Evolutionary conservation across 2,888 invertebrate species (phyloP).

Genomic region (Pteria penguin): DNA sequence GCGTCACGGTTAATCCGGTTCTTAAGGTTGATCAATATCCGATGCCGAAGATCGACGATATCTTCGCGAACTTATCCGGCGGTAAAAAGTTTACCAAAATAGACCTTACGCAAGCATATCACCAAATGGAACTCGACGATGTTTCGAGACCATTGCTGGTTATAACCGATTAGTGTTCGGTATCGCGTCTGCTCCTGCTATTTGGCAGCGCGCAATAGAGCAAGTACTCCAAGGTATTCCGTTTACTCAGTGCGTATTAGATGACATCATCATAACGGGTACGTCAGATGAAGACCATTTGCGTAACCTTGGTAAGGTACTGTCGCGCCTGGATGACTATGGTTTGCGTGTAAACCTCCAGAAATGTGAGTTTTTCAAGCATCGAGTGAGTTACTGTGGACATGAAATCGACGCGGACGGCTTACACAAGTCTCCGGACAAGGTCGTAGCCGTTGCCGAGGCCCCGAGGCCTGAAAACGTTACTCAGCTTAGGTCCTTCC

Average conservation of each 20-base stretch:
- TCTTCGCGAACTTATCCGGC: no score
- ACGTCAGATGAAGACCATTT: slow-evolving; percentile 17
- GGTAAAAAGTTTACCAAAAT: no score
- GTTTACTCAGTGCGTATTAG: slow-evolving; percentile 15
- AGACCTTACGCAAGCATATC: no score
- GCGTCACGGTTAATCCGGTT: slow-evolving; percentile 58
- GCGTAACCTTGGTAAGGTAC: slow-evolving; percentile 7
- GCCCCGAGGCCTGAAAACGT: slow-evolving; percentile 62
- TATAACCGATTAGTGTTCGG: slow-evolving; percentile 26
- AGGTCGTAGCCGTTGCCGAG: slow-evolving; percentile 58
- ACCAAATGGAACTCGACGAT: no score
- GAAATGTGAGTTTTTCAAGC: slow-evolving; percentile 29
- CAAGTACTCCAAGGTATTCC: slow-evolving; percentile 13
- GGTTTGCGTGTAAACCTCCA: slow-evolving; percentile 13
- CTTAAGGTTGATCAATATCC: slow-evolving; percentile 66
- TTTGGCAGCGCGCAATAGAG: slow-evolving; percentile 72
- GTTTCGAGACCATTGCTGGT: no score
- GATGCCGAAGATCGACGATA: no score
- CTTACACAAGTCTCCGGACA: slow-evolving; percentile 42
- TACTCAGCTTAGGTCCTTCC: no score
- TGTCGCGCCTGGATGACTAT: slow-evolving; percentile 17
- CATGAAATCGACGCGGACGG: slow-evolving; percentile 43
- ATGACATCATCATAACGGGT: slow-evolving; percentile 34
- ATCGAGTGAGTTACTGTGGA: slow-evolving; percentile 37
- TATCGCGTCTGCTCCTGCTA: slow-evolving; percentile 37